Evolutionary conservation across 2,797 vertebrate species (phyloP), one percentile per base, ranked within the genome.

Genomic region (Bradypodion pumilum): DNA sequence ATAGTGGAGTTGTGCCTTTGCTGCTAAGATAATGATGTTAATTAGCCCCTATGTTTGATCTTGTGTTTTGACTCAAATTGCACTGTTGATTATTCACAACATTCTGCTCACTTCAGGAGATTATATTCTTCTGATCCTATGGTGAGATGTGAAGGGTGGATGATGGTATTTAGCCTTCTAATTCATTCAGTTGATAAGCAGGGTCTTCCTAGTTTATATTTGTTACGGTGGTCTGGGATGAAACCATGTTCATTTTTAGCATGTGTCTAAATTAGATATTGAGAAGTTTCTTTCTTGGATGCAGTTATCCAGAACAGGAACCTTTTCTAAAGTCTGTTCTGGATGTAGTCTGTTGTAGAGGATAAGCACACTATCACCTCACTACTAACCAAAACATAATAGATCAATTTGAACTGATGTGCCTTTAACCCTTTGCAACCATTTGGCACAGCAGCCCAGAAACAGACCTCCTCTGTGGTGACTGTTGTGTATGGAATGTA

Each of bases 21-120:
- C 78, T 81, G 40, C 68, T 88, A 85, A 92, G 87, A 44, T 86
- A 44, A 44, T 62, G 83, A 37, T 86, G 89, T 25, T 85, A 84
- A 70, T 3, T 82, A 90, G 87, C 42, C 32, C 84, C 86, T 89
- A 73, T 87, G 1, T 79, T 5, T 27, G 37, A 84, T 0, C 0
- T 66, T 27, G 12, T 1, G 29, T 10, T 74, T 32, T 63, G 35
- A 62, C 8, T 72, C 16, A 65, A 78, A 4, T 70, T 49, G 40
- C 59, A 70, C 74, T 29, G 44, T 68, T 49, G 59, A 42, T 74
- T 29, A 40, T 13, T 79, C 27, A 56, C 60, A 46, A 27, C 5
- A 12, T 74, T 78, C 79, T 21, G 8, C 63, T 79, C 68, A 78
- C 32, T 78, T 84, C 82, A 62, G 25, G 9, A 78, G 19, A 46